phyloP scores from a whole-genome alignment of 2,888 invertebrate species.

The Pelosia muscerda region DNA sequence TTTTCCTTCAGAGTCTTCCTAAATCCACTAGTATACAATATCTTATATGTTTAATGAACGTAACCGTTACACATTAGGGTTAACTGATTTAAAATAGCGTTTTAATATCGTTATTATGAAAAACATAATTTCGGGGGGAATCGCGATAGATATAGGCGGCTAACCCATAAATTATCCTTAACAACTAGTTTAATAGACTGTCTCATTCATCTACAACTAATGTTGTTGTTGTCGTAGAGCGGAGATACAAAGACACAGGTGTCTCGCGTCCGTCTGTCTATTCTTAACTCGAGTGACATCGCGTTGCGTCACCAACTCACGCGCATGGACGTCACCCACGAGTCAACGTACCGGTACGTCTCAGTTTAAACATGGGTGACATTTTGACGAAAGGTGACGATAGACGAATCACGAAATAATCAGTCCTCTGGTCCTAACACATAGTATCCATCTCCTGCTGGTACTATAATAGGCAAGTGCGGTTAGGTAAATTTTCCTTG shows the following conservation, averaged over 20 bases:
- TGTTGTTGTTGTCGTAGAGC: constrained; percentile 11
- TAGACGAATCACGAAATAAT: constrained; percentile 4
- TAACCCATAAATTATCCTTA: neutral
- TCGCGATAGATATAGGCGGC: too few relatives aligned
- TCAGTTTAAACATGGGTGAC: constrained; percentile 11
- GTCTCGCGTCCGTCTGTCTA: constrained; percentile 78
- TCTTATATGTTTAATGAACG: too few relatives aligned
- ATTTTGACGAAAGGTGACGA: constrained; percentile 10
- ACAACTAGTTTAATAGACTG: constrained; percentile 7
- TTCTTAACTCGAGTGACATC: constrained; percentile 62
- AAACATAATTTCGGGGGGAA: too few relatives aligned
- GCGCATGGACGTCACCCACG: constrained; percentile 33
- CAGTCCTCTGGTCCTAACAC: neutral
- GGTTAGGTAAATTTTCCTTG: neutral
- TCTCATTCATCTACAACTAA: constrained; percentile 5
- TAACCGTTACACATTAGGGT: too few relatives aligned
- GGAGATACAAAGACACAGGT: constrained; percentile 61
- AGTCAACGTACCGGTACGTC: constrained; percentile 15
- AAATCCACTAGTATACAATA: too few relatives aligned
- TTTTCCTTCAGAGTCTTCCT: too few relatives aligned
- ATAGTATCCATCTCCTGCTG: neutral
- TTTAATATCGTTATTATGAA: too few relatives aligned
- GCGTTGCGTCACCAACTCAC: constrained; percentile 62
- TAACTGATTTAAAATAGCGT: too few relatives aligned
- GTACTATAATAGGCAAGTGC: neutral